phyloP scores from a whole-genome alignment of 2,888 invertebrate genomes.

The Ellobium chinense region DNA sequence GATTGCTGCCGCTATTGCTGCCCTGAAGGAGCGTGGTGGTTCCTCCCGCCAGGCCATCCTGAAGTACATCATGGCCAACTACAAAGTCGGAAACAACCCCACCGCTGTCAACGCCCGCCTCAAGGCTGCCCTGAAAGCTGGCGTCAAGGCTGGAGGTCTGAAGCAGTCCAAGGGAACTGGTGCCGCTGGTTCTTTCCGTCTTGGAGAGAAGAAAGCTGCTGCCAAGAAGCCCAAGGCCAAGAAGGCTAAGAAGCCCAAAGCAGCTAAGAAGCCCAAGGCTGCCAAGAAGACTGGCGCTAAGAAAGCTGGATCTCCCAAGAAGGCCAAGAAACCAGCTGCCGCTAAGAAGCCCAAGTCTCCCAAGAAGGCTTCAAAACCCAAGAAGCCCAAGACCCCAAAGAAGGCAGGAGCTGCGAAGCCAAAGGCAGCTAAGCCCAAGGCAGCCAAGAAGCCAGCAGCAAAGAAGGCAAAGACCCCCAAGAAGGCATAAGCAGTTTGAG shows the following conservation, averaged over 20 bases:
- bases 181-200: not conserved
- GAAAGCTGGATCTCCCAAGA: conserved; percentile 2
- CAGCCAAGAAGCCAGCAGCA: conserved; percentile 2
- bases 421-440: conserved; percentile 1
- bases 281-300: not conserved
- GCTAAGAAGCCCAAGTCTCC: conserved; percentile 40
- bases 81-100: conserved; percentile 63
- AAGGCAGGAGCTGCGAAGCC: conserved; percentile 17
- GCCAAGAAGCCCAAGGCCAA: conserved; percentile 18
- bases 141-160: conserved; percentile 63
- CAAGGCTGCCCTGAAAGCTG: conserved; percentile 68
- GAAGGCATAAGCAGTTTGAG: not conserved
- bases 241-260: conserved; percentile 28
- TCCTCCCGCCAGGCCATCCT: conserved; percentile 67
- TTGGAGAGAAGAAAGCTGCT: conserved; percentile 5
- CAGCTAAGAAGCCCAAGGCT: not conserved
- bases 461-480: not conserved
- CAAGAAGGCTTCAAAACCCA: conserved; percentile 1
- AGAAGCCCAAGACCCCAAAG: not conserved
- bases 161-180: conserved; percentile 62
- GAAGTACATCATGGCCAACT: conserved; percentile 75
- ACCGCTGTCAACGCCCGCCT: conserved; percentile 65
- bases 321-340: conserved; percentile 12
- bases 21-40: conserved; percentile 67
- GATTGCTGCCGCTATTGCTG: conserved; percentile 73